Evolutionary conservation across 2,888 invertebrate genomes (phyloP).

Genomic region (Thysanoteuthis rhombus): DNA sequence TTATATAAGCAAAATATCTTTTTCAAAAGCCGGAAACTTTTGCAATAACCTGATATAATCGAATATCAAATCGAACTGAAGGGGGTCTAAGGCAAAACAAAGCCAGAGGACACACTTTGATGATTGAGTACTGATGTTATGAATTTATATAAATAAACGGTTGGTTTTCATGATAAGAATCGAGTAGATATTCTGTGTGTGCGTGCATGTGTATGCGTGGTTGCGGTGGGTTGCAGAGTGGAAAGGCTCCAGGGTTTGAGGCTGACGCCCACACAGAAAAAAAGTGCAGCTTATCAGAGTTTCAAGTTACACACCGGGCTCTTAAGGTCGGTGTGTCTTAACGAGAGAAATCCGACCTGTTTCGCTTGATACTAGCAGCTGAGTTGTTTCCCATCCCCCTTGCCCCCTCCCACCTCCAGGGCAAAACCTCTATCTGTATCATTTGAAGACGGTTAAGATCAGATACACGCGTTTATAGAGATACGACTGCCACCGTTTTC

Average conservation of each 20-base stretch:
- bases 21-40: too few species aligned
- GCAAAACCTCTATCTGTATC: too few species aligned
- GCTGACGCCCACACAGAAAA: not conserved
- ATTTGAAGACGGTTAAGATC: not conserved
- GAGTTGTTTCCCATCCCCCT: not conserved
- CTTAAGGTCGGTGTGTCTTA: not conserved
- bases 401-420: not conserved
- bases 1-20: too few species aligned
- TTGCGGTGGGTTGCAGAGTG: too few species aligned
- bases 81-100: too few species aligned
- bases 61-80: too few species aligned
- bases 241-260: not conserved
- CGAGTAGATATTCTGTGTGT: too few species aligned
- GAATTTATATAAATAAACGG: too few species aligned
- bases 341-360: not conserved
- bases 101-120: too few species aligned
- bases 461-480: not conserved
- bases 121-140: too few species aligned
- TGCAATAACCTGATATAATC: too few species aligned
- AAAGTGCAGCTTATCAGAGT: not conserved
- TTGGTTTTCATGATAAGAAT: too few species aligned
- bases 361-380: rapidly evolving
- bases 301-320: not conserved
- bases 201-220: not conserved
- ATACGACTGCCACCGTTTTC: not conserved